Evolutionary conservation across 2,797 vertebrate species (phyloP), one percentile per base, ranked within the genome.

Genomic region (Lates japonicus): DNA sequence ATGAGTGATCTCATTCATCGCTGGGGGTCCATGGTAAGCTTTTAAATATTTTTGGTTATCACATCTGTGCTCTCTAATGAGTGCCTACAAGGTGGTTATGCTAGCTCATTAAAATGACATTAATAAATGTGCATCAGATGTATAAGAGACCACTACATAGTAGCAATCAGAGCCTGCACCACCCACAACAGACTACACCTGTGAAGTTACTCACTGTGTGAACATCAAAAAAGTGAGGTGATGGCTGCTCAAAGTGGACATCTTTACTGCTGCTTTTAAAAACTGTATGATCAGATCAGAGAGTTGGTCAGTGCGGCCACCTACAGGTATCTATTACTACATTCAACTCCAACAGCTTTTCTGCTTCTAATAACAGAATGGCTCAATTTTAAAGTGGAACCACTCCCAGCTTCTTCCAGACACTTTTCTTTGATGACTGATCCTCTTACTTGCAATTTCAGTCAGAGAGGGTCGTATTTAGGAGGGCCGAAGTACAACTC

Each of bases 121-220:
- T 55, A 1, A 19, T 3, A 33, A 41, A 41, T 37, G 12, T 42
- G 58, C 22, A 73, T 74, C 49, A 65, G 51, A 51, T 68, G 19
- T 71, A 35, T 7, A 66, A 67, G 20, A 80, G 20, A 80, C 25
- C 62, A 76, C 79, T 83, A 87, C 76, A 78, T 22, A 55, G 82
- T 62, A 87, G 83, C 69, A 85, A 80, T 73, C 49, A 13, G 48
- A 85, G 58, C 16, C 68, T 62, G 7, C 14, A 52, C 11, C 33
- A 2, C 44, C 54, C 16, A 55, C 42, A 61, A 58, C 33, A 60
- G 37, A 19, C 20, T 16, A 58, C 55, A 60, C 37, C 11, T 29
- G 46, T 62, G 25, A 48, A 70, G 22, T 52, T 7, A 19, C 19
- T 60, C 29, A 35, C 16, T 25, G 51, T 71, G 41, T 48, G 11